phyloP scores from a whole-genome alignment of 2,888 invertebrate genomes.

The Meteorus colon region DNA sequence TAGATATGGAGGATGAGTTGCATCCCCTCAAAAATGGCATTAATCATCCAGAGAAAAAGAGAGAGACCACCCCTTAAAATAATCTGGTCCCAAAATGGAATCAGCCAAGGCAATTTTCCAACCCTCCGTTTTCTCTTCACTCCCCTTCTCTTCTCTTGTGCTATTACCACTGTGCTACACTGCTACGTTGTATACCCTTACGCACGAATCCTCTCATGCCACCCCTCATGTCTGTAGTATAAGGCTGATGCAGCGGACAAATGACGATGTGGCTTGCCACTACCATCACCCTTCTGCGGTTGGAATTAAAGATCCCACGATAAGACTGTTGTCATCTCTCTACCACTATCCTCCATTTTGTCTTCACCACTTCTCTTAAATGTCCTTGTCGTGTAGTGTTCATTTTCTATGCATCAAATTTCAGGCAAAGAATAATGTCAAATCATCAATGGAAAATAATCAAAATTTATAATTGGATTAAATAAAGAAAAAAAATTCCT shows the following conservation, averaged over 20 bases:
- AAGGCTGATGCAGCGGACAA: slow-evolving; percentile 68
- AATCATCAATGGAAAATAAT: slow-evolving; percentile 16
- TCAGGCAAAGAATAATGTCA: slow-evolving; percentile 31
- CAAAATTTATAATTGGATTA: slow-evolving; percentile 26
- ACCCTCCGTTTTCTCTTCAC: slow-evolving; percentile 52
- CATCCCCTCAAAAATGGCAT: slow-evolving; percentile 65
- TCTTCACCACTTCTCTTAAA: slow-evolving; percentile 34
- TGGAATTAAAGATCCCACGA: slow-evolving; percentile 72
- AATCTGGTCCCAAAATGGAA: slow-evolving; percentile 72
- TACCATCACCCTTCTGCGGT: slow-evolving; percentile 57
- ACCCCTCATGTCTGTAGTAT: slow-evolving; percentile 34
- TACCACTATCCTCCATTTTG: slow-evolving; percentile 50
- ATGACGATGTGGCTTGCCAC: slow-evolving; percentile 66
- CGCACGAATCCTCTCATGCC: slow-evolving; percentile 41
- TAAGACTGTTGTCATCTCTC: slow-evolving; percentile 59
- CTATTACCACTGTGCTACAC: slow-evolving; percentile 29
- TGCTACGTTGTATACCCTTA: slow-evolving; percentile 44
- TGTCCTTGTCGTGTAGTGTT: slow-evolving; percentile 25
- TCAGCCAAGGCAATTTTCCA: slow-evolving; percentile 72
- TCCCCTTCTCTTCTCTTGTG: slow-evolving; percentile 36
- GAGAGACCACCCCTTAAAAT: slow-evolving; percentile 67
- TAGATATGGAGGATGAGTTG: slow-evolving; percentile 40
- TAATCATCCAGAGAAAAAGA: slow-evolving; percentile 65
- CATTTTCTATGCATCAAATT: slow-evolving; percentile 44
- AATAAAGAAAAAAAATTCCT: slow-evolving; percentile 40